A percentile compares a stretch with the other conserved stretches of the same genome.
These are phyloP conservation scores for Phymorhynchus buccinoides DNA, from an alignment of 1,140 invertebrate species.

Conservation along the genomic window DNA sequence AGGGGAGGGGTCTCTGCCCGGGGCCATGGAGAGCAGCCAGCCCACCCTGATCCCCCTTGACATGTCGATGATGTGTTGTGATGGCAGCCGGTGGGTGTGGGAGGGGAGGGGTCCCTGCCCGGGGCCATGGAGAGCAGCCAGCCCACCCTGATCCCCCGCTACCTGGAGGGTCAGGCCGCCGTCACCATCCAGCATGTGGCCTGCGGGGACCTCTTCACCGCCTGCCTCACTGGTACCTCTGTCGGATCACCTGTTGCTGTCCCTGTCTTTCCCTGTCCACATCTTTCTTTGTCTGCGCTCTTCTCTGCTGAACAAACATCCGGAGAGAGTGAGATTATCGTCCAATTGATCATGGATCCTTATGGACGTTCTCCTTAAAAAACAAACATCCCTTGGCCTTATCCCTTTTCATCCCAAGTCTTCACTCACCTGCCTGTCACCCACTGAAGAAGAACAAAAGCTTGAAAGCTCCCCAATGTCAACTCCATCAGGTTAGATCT, in stretches of 20 bases:
- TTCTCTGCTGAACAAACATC: not conserved
- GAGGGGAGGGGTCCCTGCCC: slow-evolving; percentile 63
- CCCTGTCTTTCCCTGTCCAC: too few species aligned
- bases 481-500: too few species aligned
- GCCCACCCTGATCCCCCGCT: slow-evolving; percentile 67
- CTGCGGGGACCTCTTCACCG: slow-evolving; percentile 72
- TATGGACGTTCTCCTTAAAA: too few species aligned
- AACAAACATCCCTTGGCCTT: too few species aligned
- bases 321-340: too few species aligned
- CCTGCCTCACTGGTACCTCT: slow-evolving; percentile 73
- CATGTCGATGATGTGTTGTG: not conserved
- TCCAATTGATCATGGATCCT: too few species aligned
- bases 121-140: slow-evolving; percentile 56
- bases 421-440: too few species aligned
- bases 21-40: slow-evolving; percentile 54
- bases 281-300: not conserved
- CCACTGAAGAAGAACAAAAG: too few species aligned
- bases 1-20: slow-evolving; percentile 63
- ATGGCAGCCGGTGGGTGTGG: slow-evolving; percentile 49
- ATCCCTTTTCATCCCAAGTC: too few species aligned
- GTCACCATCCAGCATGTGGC: slow-evolving; percentile 73
- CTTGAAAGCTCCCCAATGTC: too few species aligned
- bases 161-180: slow-evolving; percentile 72
- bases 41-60: slow-evolving; percentile 61
- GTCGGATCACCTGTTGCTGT: not conserved